Evolutionary conservation across 1,140 invertebrate genomes (phyloP).

Genomic region (Drosophila obscura): DNA sequence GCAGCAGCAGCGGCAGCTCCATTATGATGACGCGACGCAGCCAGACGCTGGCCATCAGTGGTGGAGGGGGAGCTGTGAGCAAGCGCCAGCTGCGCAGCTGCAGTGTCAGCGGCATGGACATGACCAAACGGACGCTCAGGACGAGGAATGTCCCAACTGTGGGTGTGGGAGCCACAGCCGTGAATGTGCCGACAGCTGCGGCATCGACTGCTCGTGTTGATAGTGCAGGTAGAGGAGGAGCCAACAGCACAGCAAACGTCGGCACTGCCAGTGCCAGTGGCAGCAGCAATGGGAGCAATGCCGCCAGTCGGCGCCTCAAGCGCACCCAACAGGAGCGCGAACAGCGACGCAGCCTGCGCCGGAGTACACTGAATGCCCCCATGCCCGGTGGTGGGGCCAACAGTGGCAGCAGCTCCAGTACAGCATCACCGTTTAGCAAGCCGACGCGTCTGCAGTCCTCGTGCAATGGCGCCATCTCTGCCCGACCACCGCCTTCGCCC

Average conservation of each 20-base stretch:
- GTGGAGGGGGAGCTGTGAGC: constrained; percentile 23
- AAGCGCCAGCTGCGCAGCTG: constrained; percentile 73
- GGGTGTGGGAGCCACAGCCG: constrained; percentile 9
- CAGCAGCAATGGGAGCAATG: not conserved
- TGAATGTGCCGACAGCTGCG: not conserved
- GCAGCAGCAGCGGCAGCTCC: constrained; percentile 5
- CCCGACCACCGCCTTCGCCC: constrained; percentile 69
- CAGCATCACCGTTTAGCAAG: constrained; percentile 45
- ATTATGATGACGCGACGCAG: constrained; percentile 67
- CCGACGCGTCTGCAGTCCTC: constrained; percentile 52
- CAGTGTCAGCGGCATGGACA: constrained; percentile 54
- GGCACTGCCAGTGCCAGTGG: constrained; percentile 1
- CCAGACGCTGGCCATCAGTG: constrained; percentile 41
- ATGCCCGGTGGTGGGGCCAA: constrained; percentile 8
- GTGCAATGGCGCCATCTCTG: constrained; percentile 53
- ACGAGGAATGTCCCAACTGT: constrained; percentile 61
- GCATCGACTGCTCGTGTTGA: not conserved
- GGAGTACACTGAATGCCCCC: constrained; percentile 39
- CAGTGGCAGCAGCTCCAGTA: constrained; percentile 1
- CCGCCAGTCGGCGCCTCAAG: constrained; percentile 46
- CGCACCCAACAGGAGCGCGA: constrained; percentile 54
- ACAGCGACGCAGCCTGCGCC: constrained; percentile 54
- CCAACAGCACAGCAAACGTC: not conserved
- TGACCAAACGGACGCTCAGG: constrained; percentile 71
- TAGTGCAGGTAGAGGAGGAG: not conserved